Conservation (phyloP, 2,888 invertebrate species). For the Drosophila rellima region DNA sequence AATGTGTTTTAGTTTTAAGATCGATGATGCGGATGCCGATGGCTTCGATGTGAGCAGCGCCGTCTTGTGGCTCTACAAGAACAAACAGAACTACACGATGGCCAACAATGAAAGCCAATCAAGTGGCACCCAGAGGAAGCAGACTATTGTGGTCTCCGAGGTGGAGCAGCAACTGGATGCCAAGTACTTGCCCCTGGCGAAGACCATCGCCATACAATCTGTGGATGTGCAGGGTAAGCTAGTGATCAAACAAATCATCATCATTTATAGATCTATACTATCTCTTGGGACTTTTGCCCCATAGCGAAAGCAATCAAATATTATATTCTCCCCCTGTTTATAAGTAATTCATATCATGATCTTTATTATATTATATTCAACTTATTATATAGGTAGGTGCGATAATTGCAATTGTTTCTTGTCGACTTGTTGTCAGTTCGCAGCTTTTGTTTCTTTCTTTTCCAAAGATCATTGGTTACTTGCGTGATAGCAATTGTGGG, state of each 20-base stretch:
- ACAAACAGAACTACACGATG: conserved; percentile 66
- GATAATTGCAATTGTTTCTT: conserved; percentile 65
- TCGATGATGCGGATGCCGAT: conserved; percentile 91
- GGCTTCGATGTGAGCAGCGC: conserved; percentile 91
- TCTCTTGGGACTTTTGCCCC: conserved; percentile 56
- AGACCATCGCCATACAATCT: conserved; percentile 92
- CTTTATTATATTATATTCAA: conserved; percentile 35
- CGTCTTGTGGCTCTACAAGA: conserved; percentile 93
- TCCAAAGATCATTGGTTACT: conserved; percentile 47
- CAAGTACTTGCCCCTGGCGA: conserved; percentile 91
- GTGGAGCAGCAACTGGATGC: conserved; percentile 90
- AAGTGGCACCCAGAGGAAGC: conserved; percentile 76
- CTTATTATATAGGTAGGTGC: conserved; percentile 22
- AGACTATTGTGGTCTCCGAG: conserved; percentile 92
- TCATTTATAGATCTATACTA: neutral
- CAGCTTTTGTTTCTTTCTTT: neutral
- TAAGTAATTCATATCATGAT: conserved; percentile 29
- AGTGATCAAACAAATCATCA: neutral
- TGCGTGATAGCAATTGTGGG: conserved; percentile 65
- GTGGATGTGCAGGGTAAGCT: conserved; percentile 89
- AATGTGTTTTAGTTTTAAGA: conserved; percentile 91
- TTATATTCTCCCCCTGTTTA: conserved; percentile 14
- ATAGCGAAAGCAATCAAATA: conserved; percentile 34
- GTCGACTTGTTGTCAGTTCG: conserved; percentile 15
- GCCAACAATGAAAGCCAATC: conserved; percentile 52